phyloP scores from a whole-genome alignment of 2,888 invertebrate genomes.

The Drosophila tanythrix region DNA sequence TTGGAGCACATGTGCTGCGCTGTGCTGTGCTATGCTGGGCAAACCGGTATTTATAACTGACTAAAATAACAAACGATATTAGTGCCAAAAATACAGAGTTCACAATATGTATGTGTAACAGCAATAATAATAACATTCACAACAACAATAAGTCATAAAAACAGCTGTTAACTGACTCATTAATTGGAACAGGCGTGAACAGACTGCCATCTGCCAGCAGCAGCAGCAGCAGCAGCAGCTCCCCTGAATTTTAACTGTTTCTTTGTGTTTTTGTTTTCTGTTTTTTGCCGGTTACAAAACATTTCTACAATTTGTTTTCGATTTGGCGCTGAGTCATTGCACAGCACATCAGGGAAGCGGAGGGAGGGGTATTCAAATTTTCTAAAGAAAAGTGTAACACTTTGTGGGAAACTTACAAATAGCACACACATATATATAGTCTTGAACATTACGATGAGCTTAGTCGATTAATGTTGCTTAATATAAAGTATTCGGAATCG shows the following conservation, averaged over 20 bases:
- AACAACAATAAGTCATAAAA: slow-evolving; percentile 38
- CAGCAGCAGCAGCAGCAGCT: slow-evolving; percentile 5
- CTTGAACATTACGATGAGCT: background rate
- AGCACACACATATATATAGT: too few relatives aligned
- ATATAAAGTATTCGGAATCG: background rate
- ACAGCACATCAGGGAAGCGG: slow-evolving; percentile 6
- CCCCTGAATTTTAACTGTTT: slow-evolving; percentile 64
- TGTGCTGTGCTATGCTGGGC: background rate
- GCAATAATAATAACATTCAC: background rate
- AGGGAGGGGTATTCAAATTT: background rate
- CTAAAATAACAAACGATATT: slow-evolving; percentile 57
- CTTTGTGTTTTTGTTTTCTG: slow-evolving; percentile 22
- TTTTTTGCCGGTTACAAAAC: slow-evolving; percentile 76
- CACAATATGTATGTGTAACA: slow-evolving; percentile 13
- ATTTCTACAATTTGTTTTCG: slow-evolving; percentile 36
- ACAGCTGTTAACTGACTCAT: slow-evolving; percentile 68
- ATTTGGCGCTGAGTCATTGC: slow-evolving; percentile 59
- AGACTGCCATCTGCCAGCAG: slow-evolving; percentile 26
- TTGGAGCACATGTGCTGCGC: slow-evolving; percentile 54
- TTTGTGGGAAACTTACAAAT: background rate
- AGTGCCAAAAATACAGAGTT: slow-evolving; percentile 67
- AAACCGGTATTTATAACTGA: slow-evolving; percentile 80
- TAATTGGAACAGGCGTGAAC: slow-evolving; percentile 65
- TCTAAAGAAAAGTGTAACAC: background rate
- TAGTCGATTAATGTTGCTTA: background rate